phyloP scores from a whole-genome alignment of 2,113 vertebrate genomes.

The Rhinolophus sinicus region DNA sequence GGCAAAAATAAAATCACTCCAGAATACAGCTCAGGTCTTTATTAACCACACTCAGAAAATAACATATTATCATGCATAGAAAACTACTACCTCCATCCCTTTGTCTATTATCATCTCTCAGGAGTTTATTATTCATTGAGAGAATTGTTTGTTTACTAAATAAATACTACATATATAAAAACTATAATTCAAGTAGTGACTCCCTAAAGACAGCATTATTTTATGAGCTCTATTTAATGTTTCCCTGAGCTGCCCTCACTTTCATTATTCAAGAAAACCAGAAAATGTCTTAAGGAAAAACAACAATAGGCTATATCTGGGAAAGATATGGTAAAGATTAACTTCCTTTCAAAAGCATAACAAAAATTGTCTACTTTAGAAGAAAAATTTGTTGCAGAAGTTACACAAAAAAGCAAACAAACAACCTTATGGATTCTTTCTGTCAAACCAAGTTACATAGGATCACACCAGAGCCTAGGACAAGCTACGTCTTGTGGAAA shows the following conservation, averaged over 20 bases:
- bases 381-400: constrained; percentile 23
- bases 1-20: not conserved
- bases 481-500: not conserved
- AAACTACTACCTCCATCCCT: not conserved
- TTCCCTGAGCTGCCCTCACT: constrained; percentile 31
- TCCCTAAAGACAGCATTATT: constrained; percentile 43
- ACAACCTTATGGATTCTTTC: constrained; percentile 6
- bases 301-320: constrained; percentile 24
- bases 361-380: not conserved
- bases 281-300: constrained; percentile 28
- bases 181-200: constrained; percentile 35
- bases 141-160: constrained; percentile 60
- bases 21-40: not conserved
- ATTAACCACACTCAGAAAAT: constrained; percentile 40
- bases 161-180: constrained; percentile 42
- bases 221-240: constrained; percentile 55
- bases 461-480: not conserved
- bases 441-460: not conserved
- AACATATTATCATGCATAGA: not conserved
- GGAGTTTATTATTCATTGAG: constrained; percentile 47
- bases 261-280: constrained; percentile 61
- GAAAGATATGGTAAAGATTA: not conserved
- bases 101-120: not conserved
- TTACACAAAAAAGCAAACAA: not conserved
- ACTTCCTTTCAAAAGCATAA: constrained; percentile 7